phyloP scores from a whole-genome alignment of 2,888 invertebrate species.

The Aspidiotus rigidus region DNA sequence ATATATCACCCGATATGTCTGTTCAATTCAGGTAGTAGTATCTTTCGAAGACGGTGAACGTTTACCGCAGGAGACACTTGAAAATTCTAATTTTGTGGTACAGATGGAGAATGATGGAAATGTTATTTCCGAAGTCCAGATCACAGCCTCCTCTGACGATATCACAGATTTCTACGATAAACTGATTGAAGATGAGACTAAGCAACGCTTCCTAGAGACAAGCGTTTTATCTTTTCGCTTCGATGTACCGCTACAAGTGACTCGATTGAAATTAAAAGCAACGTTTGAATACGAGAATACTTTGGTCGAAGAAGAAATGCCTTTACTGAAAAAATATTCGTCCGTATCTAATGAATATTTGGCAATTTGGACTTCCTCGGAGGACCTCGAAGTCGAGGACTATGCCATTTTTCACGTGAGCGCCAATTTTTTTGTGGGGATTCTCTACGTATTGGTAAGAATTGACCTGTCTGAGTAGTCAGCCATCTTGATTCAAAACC shows the following conservation, averaged over 20 bases:
- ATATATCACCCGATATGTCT: background rate
- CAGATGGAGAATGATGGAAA: constrained; percentile 37
- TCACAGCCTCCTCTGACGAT: constrained; percentile 14
- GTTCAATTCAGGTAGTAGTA: constrained; percentile 40
- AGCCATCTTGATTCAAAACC: background rate
- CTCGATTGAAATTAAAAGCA: constrained; percentile 37
- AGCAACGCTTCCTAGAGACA: constrained; percentile 38
- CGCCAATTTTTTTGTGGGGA: constrained; percentile 46
- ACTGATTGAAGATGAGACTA: constrained; percentile 31
- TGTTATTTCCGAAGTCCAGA: constrained; percentile 37
- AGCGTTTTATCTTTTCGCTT: constrained; percentile 40
- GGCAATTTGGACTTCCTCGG: constrained; percentile 46
- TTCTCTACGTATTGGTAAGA: constrained; percentile 47
- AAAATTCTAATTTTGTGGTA: constrained; percentile 39
- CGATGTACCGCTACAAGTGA: constrained; percentile 38
- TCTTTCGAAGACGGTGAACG: constrained; percentile 42
- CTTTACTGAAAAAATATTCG: constrained; percentile 37
- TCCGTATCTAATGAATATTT: constrained; percentile 43
- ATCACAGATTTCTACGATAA: constrained; percentile 12
- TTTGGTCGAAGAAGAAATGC: constrained; percentile 35
- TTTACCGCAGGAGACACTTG: constrained; percentile 40
- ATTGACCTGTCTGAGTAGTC: constrained; percentile 11
- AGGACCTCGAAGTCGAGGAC: constrained; percentile 44
- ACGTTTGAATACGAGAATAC: constrained; percentile 34
- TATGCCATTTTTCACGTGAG: constrained; percentile 50